These are phyloP conservation scores for Drosophila triauraria DNA, from an alignment of 1,140 invertebrate species.

Conservation along the genomic window DNA sequence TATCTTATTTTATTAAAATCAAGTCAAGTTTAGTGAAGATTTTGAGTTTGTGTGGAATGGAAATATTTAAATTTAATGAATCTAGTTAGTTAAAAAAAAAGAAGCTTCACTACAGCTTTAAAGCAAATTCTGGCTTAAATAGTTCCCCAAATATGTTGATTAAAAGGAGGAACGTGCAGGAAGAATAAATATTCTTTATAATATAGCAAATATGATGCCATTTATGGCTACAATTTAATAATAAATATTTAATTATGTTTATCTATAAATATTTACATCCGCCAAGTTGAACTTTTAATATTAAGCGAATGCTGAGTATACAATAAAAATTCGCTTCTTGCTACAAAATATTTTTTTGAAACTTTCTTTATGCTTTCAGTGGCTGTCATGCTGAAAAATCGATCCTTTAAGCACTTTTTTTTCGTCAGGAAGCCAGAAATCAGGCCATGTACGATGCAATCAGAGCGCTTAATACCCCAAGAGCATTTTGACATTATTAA, in stretches of 20 bases:
- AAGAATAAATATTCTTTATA: neutral
- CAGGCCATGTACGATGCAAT: constrained; percentile 25
- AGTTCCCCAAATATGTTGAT: neutral
- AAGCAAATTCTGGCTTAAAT: neutral
- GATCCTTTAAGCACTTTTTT: constrained; percentile 15
- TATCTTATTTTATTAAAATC: neutral
- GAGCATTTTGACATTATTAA: constrained; percentile 67
- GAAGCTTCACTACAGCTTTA: neutral
- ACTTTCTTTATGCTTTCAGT: constrained; percentile 1
- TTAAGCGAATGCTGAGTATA: neutral
- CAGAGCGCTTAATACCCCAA: constrained; percentile 31
- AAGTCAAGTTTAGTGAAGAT: neutral
- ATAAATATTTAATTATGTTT: neutral
- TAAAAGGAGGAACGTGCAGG: too few species aligned
- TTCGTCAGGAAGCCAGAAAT: neutral
- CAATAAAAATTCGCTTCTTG: neutral
- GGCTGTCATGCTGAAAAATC: neutral
- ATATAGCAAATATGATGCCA: too few species aligned
- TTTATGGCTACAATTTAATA: neutral
- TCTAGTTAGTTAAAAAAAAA: too few species aligned
- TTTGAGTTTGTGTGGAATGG: too few species aligned
- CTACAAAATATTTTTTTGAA: neutral
- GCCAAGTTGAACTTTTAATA: neutral
- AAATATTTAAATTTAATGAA: neutral
- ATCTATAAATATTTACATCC: neutral